Evolutionary conservation across 1,140 invertebrate species (phyloP).

Genomic region (Antheraea pernyi): DNA sequence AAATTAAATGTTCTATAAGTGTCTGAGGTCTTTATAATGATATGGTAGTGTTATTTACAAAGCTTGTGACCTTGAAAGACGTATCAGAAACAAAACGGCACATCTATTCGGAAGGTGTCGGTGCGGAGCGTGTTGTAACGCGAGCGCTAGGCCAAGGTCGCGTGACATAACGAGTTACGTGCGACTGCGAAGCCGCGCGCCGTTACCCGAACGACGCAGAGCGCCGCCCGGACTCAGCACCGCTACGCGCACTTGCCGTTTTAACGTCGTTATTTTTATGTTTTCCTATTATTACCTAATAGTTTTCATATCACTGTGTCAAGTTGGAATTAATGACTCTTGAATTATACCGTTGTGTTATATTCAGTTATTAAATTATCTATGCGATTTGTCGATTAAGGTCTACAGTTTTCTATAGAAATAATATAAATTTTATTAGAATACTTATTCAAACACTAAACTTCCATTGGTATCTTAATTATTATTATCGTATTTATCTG

Average conservation of each 20-base stretch:
- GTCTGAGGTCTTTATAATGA: background rate
- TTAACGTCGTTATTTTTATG: constrained; percentile 9
- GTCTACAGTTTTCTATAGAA: too few species aligned
- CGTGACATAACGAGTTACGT: constrained; percentile 71
- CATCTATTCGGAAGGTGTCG: constrained; percentile 35
- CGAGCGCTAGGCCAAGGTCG: constrained; percentile 71
- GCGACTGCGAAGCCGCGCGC: constrained; percentile 44
- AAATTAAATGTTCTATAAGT: background rate
- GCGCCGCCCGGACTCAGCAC: constrained; percentile 41
- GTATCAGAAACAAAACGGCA: constrained; percentile 29
- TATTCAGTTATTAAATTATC: too few species aligned
- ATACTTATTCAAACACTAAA: too few species aligned
- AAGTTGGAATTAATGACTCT: too few species aligned
- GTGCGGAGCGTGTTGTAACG: constrained; percentile 38
- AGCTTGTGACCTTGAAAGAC: constrained; percentile 22
- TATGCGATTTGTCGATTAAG: too few species aligned
- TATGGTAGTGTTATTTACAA: background rate
- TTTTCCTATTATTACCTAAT: background rate
- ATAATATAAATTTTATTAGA: too few species aligned
- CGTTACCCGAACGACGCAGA: constrained; percentile 23
- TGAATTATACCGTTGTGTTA: too few species aligned
- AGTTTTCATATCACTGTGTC: background rate
- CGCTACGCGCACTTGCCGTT: constrained; percentile 33
- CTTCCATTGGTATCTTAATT: too few species aligned
- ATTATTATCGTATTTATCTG: too few species aligned